Conservation (phyloP, 2,113 vertebrate species). For the Crotalus helleri region DNA sequence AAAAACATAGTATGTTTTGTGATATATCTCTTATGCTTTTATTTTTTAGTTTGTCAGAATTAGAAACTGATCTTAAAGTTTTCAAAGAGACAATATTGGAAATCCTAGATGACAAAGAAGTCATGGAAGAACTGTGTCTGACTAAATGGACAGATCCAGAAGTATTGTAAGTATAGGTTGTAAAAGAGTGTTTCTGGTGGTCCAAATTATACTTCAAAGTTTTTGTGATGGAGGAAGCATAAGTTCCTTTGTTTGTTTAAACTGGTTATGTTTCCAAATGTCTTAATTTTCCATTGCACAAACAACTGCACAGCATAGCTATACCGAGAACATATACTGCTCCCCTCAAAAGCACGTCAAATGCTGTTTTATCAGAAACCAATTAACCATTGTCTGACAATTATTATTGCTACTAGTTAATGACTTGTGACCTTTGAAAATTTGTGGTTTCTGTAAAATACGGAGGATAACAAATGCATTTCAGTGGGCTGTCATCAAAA, state of each 20-base stretch:
- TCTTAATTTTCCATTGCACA: background rate
- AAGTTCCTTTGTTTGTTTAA: background rate
- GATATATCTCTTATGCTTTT: background rate
- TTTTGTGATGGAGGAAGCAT: background rate
- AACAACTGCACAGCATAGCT: background rate
- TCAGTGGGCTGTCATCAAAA: background rate
- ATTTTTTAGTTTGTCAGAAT: conserved; percentile 86
- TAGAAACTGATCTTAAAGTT: conserved; percentile 95
- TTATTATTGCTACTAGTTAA: background rate
- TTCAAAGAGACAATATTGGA: conserved; percentile 92
- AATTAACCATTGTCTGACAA: background rate
- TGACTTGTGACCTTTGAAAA: background rate
- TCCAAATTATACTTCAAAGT: background rate
- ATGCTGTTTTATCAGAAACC: background rate
- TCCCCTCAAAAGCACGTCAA: background rate
- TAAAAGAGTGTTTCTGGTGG: background rate
- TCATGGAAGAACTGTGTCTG: conserved; percentile 92
- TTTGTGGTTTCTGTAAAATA: background rate
- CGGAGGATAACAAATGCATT: background rate
- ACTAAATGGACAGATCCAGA: conserved; percentile 89
- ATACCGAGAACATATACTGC: background rate
- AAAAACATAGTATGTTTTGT: background rate
- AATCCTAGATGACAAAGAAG: conserved; percentile 92
- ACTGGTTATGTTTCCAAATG: background rate
- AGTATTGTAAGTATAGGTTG: conserved; percentile 81